A percentile compares a stretch with the other conserved stretches of the same genome.
phyloP scores from a whole-genome alignment of 2,888 invertebrate genomes.

The Prosapia bicincta region DNA sequence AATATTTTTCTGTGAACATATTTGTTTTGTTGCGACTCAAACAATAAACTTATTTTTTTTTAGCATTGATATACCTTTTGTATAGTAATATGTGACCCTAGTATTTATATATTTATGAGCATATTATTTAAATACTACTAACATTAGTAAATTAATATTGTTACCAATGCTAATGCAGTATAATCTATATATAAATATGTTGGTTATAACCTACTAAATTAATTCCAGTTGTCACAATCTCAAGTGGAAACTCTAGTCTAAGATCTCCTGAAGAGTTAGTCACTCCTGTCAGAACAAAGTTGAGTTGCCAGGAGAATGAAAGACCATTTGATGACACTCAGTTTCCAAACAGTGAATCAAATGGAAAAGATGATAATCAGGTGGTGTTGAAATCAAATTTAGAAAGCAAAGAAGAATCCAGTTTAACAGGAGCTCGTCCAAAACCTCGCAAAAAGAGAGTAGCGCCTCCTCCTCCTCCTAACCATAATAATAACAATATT shows the following conservation, averaged over 20 bases:
- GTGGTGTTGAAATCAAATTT: neutral
- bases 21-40: too few relatives aligned
- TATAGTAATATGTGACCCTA: too few relatives aligned
- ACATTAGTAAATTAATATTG: too few relatives aligned
- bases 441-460: neutral
- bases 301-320: neutral
- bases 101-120: too few relatives aligned
- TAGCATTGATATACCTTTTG: too few relatives aligned
- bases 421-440: neutral
- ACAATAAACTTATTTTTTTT: too few relatives aligned
- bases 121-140: too few relatives aligned
- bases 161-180: too few relatives aligned
- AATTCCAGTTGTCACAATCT: too few relatives aligned
- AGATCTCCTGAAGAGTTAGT: neutral
- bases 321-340: neutral
- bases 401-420: neutral
- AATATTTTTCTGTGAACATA: too few relatives aligned
- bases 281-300: neutral
- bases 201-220: too few relatives aligned
- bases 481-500: neutral
- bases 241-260: neutral
- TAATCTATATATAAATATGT: too few relatives aligned
- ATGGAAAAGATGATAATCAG: neutral
- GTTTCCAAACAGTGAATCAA: neutral
- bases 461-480: neutral